phyloP scores from a whole-genome alignment of 2,113 vertebrate genomes.

The Hypomesus transpacificus region DNA sequence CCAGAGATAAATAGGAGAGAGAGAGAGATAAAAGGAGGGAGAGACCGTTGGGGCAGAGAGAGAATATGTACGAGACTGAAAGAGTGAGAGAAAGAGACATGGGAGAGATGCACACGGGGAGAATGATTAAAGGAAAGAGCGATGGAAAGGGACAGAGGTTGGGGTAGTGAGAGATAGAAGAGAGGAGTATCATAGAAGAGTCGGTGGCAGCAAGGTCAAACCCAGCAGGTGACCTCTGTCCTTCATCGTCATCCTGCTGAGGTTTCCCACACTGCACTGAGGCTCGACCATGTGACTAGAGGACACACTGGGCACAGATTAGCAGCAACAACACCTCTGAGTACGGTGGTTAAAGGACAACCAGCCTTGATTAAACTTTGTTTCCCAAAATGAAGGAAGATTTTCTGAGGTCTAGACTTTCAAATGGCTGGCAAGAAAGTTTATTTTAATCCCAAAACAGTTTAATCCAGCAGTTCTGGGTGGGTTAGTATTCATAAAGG shows the following conservation, averaged over 20 bases:
- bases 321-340: not conserved
- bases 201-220: conserved; percentile 39
- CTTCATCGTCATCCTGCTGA: conserved; percentile 41
- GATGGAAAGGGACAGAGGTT: not conserved
- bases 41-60: not conserved
- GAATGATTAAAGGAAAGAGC: not conserved
- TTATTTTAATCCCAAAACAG: no score
- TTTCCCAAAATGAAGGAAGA: no score
- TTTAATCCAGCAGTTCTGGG: no score
- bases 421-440: no score
- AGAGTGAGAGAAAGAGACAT: not conserved
- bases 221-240: conserved; percentile 46
- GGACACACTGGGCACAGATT: conserved; percentile 1
- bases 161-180: not conserved
- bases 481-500: no score
- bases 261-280: conserved; percentile 33
- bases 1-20: not conserved
- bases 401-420: no score
- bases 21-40: not conserved
- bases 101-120: not conserved
- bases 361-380: no score
- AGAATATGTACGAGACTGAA: not conserved
- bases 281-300: conserved; percentile 24
- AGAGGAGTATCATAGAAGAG: not conserved
- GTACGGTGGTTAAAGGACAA: not conserved